These are phyloP conservation scores for Moxostoma hubbsi DNA, from an alignment of 2,797 vertebrate species.

Conservation along the genomic window DNA sequence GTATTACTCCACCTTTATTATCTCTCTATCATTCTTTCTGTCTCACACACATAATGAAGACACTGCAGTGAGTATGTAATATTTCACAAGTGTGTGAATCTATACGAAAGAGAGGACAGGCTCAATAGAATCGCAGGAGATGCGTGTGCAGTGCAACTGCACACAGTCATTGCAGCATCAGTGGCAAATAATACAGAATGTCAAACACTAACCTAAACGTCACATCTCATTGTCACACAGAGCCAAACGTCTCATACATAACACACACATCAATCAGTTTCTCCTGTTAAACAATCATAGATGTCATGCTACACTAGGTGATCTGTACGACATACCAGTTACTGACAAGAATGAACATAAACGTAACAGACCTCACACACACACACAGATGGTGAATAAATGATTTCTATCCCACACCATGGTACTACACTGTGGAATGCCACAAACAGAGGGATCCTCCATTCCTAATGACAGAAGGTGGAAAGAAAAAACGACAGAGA, in stretches of 20 bases:
- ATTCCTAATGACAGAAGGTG: slow-evolving; percentile 35
- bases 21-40: not conserved
- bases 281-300: slow-evolving; percentile 14
- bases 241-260: too few species aligned
- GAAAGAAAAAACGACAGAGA: too few species aligned
- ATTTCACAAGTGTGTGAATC: not conserved
- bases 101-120: too few species aligned
- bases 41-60: slow-evolving; percentile 14
- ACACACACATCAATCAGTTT: not conserved
- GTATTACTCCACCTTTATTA: slow-evolving; percentile 4
- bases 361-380: slow-evolving; percentile 28
- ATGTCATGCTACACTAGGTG: slow-evolving; percentile 39
- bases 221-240: too few species aligned
- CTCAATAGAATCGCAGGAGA: slow-evolving; percentile 16
- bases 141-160: slow-evolving; percentile 7
- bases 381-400: slow-evolving; percentile 41
- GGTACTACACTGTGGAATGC: slow-evolving; percentile 53
- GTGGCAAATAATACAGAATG: too few species aligned
- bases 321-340: not conserved
- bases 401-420: slow-evolving; percentile 38
- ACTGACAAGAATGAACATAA: slow-evolving; percentile 21
- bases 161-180: not conserved
- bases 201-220: too few species aligned
- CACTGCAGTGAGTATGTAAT: slow-evolving; percentile 15
- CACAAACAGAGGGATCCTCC: slow-evolving; percentile 39